Conservation (phyloP, 2,113 vertebrate genomes). For the Oreocharis arfaki region DNA sequence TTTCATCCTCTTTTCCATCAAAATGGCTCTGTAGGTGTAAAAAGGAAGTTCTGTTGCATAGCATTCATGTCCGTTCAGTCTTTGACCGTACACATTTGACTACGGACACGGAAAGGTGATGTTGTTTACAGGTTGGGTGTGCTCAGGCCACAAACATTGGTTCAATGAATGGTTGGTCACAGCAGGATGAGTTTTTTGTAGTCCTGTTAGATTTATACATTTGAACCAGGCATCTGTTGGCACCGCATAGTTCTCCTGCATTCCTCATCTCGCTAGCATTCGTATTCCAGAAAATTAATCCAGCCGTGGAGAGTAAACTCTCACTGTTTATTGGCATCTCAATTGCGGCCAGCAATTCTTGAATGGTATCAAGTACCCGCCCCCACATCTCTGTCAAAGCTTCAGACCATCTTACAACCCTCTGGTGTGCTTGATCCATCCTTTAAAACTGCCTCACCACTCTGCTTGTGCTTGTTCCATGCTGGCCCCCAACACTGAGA, state of each 20-base stretch:
- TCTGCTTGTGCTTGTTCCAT: not conserved
- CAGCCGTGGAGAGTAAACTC: not conserved
- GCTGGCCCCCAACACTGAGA: accelerated
- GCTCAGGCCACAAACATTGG: not conserved
- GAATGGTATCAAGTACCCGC: accelerated
- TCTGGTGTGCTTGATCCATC: not conserved
- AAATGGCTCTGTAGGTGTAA: not conserved
- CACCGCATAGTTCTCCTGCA: not conserved
- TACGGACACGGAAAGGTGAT: not conserved
- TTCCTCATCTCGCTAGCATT: not conserved
- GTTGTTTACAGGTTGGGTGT: not conserved
- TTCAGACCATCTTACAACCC: not conserved
- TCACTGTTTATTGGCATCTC: not conserved
- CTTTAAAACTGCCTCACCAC: not conserved
- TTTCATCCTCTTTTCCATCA: not conserved
- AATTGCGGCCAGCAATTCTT: not conserved
- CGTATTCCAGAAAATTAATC: not conserved
- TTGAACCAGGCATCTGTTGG: not conserved
- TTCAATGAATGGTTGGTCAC: not conserved
- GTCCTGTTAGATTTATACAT: not conserved
- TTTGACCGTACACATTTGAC: not conserved
- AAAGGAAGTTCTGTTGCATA: not conserved
- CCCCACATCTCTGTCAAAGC: not conserved
- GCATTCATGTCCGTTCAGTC: not conserved
- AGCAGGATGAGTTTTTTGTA: not conserved